Evolutionary conservation across 2,888 invertebrate genomes (phyloP).

Genomic region (Acanthacorydalis orientalis): DNA sequence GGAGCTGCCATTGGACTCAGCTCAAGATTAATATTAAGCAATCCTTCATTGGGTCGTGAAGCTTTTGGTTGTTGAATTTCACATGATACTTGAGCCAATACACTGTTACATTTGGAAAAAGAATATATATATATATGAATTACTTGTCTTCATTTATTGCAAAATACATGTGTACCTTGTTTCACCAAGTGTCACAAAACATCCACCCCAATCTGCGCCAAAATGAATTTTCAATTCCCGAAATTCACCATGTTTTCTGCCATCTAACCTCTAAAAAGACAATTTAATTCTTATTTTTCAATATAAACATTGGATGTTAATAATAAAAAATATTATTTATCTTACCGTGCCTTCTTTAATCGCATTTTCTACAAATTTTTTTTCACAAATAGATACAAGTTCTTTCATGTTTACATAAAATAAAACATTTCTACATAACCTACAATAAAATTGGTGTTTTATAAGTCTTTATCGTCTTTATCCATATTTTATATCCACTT

Average conservation of each 20-base stretch:
- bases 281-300: slow-evolving; percentile 2
- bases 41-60: slow-evolving; percentile 77
- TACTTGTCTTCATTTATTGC: too few relatives aligned
- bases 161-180: slow-evolving; percentile 41
- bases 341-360: slow-evolving; percentile 46
- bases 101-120: slow-evolving; percentile 30
- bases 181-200: slow-evolving; percentile 59
- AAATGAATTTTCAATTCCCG: slow-evolving; percentile 54
- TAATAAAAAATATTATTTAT: slow-evolving; percentile 11
- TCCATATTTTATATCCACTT: too few relatives aligned
- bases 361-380: slow-evolving; percentile 46
- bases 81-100: slow-evolving; percentile 74
- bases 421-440: background rate
- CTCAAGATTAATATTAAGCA: slow-evolving; percentile 72
- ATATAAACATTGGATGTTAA: slow-evolving; percentile 3
- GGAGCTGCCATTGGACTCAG: slow-evolving; percentile 74
- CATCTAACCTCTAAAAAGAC: slow-evolving; percentile 56
- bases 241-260: slow-evolving; percentile 56
- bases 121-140: background rate
- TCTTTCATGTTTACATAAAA: slow-evolving; percentile 41
- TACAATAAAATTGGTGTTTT: too few relatives aligned
- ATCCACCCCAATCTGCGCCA: slow-evolving; percentile 72
- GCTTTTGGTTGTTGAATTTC: slow-evolving; percentile 74
- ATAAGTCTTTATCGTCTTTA: too few relatives aligned
- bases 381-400: slow-evolving; percentile 51